These are phyloP conservation scores for Dryococelus australis DNA, from an alignment of 2,888 invertebrate genomes.

Conservation along the genomic window DNA sequence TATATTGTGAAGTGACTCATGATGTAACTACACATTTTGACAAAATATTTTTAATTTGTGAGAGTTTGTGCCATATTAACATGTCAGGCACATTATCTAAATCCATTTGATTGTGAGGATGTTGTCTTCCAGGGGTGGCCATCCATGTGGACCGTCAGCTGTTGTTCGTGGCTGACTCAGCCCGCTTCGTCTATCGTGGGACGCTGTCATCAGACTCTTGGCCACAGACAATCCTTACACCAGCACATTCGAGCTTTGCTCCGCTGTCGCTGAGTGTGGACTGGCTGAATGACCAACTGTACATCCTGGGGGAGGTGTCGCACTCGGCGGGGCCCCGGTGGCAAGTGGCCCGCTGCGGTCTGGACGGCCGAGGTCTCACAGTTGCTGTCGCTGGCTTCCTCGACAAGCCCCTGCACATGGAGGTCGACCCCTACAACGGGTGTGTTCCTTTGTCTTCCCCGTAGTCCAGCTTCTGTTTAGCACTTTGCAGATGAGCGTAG, in stretches of 20 bases:
- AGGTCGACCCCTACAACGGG: conserved; percentile 94
- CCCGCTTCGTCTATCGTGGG: conserved; percentile 68
- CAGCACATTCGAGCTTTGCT: conserved; percentile 67
- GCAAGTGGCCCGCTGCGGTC: conserved; percentile 73
- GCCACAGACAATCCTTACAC: conserved; percentile 62
- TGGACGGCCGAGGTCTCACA: conserved; percentile 74
- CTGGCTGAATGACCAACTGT: conserved; percentile 87
- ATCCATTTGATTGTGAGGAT: too few species aligned
- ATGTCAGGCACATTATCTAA: too few species aligned
- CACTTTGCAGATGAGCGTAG: too few species aligned
- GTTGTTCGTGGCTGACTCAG: conserved; percentile 79
- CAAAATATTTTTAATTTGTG: too few species aligned
- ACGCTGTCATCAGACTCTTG: conserved; percentile 54
- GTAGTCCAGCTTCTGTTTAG: not conserved
- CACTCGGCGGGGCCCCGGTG: conserved; percentile 57
- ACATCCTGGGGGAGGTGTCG: conserved; percentile 78
- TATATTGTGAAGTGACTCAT: too few species aligned
- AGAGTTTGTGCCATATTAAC: too few species aligned
- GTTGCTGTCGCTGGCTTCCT: conserved; percentile 75
- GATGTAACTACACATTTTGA: too few species aligned
- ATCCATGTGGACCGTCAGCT: conserved; percentile 74
- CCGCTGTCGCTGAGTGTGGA: conserved; percentile 82
- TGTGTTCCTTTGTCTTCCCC: conserved; percentile 57
- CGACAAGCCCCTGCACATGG: conserved; percentile 77
- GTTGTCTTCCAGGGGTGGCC: conserved; percentile 70